Evolutionary conservation across 37 sponge, comb jelly and placozoan genomes (phyloP), one percentile per base, ranked within the genome.

Genomic region (Agelas oroides): DNA sequence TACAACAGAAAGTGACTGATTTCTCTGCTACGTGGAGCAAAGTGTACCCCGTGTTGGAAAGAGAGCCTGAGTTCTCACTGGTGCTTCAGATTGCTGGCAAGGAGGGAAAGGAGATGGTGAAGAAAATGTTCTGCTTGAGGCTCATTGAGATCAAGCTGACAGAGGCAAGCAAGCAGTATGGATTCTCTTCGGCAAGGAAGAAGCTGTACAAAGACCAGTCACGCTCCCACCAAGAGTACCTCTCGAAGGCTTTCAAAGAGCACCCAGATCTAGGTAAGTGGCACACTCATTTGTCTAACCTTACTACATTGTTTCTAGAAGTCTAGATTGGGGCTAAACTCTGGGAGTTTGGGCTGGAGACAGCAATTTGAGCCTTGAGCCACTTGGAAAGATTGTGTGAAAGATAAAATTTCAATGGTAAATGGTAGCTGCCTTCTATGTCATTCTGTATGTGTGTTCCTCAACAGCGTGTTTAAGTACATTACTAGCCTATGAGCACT

Each of bases 111-210:
- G 91, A 90, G 13, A 35, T 80, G 31, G 71, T 87, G 46, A 60
- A 79, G 58, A 92, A 85, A 59, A 85, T 88, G 81, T 92, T 92
- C 68, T 82, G 83, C 33, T 67, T 80, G 28, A 76, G 86, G 8
- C 82, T 92, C 18, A 92, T 92, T 37, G 93, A 92, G 80, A 59
- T 92, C 5, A 92, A 92, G 82, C 58, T 92, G n/a, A n/a, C 19
- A 21, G 89, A 92, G 75, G 77, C 76, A 3, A 77, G 27, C 59
- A 62, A 75, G 65, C 41, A 58, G 66, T 77, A 41, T 62, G 88
- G 78, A 16, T 35, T 59, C 33, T 66, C 63, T 27, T 20, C 59
- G 0, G 60, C 62, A 0, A 38, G 58, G 16, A 70, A 70, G 56
- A 81, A 77, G 19, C n/a, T 67, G 32, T 28, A 75, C 38, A 85